Evolutionary conservation across 1,140 invertebrate species (phyloP).

Genomic region (Papilio xuthus): DNA sequence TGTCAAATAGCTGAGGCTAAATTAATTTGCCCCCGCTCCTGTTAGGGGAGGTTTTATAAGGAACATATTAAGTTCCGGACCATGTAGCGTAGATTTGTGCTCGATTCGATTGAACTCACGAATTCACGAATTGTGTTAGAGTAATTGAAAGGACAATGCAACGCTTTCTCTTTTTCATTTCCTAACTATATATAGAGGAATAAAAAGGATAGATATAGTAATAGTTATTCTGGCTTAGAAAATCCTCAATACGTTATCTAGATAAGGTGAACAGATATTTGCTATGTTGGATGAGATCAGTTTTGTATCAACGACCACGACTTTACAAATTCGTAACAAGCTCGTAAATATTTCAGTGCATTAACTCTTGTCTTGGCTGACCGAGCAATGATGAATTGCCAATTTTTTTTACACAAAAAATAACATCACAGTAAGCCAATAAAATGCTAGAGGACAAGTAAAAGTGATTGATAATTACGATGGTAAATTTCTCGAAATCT

Average conservation of each 20-base stretch:
- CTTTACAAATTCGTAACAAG: neutral
- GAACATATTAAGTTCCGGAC: conserved; percentile 37
- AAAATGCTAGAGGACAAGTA: conserved; percentile 18
- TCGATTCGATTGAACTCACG: conserved; percentile 19
- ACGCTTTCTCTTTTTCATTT: neutral
- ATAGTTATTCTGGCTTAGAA: neutral
- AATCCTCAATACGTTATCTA: neutral
- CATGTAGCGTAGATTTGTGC: conserved; percentile 8
- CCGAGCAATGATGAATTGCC: neutral
- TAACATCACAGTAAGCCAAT: conserved; percentile 8
- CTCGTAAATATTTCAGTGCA: neutral
- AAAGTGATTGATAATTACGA: conserved; percentile 6
- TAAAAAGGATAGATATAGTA: neutral
- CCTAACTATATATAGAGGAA: neutral
- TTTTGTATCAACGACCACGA: neutral
- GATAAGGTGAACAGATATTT: neutral
- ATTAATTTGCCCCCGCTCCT: conserved; percentile 49
- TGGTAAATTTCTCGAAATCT: conserved; percentile 7
- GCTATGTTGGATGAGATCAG: neutral
- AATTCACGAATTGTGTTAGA: neutral
- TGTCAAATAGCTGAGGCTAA: conserved; percentile 50
- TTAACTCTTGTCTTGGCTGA: neutral
- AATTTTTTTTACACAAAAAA: neutral
- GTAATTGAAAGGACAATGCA: neutral
- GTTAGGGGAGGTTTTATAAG: conserved; percentile 46